A percentile compares a stretch with the other conserved stretches of the same genome.
Conservation (phyloP, 2,888 invertebrate genomes). For the Sialis fuliginosa region DNA sequence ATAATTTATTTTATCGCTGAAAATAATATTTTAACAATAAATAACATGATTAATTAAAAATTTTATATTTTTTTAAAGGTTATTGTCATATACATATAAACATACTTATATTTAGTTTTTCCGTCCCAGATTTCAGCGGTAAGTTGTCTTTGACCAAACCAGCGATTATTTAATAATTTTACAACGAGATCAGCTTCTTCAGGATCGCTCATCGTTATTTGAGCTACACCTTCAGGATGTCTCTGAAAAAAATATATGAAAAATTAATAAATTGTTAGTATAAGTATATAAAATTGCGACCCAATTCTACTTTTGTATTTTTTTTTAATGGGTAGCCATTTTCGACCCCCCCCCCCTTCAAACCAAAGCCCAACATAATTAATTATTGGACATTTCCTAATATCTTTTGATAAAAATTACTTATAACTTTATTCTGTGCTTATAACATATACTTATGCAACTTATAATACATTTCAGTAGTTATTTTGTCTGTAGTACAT, state of each 20-base stretch:
- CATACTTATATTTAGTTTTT: conserved; percentile 69
- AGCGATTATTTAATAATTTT: conserved; percentile 69
- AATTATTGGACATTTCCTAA: too few relatives aligned
- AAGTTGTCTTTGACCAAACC: conserved; percentile 75
- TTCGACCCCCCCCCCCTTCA: too few relatives aligned
- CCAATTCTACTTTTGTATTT: too few relatives aligned
- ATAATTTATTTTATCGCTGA: too few relatives aligned
- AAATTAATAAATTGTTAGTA: not conserved
- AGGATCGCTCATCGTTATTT: conserved; percentile 75
- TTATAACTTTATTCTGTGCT: too few relatives aligned
- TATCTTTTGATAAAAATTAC: too few relatives aligned
- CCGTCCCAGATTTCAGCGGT: conserved; percentile 90
- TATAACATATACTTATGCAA: too few relatives aligned
- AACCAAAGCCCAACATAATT: too few relatives aligned
- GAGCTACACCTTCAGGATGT: conserved; percentile 87
- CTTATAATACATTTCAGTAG: too few relatives aligned
- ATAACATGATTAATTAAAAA: not conserved
- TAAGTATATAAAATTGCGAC: not conserved
- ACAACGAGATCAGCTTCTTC: conserved; percentile 88
- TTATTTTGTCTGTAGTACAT: too few relatives aligned
- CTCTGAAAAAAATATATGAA: conserved; percentile 29
- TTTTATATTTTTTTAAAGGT: not conserved
- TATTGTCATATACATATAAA: conserved; percentile 3
- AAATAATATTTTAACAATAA: too few relatives aligned
- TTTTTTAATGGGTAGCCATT: too few relatives aligned